Evolutionary conservation across 2,888 invertebrate species (phyloP).

Genomic region (Octodonta nipae): DNA sequence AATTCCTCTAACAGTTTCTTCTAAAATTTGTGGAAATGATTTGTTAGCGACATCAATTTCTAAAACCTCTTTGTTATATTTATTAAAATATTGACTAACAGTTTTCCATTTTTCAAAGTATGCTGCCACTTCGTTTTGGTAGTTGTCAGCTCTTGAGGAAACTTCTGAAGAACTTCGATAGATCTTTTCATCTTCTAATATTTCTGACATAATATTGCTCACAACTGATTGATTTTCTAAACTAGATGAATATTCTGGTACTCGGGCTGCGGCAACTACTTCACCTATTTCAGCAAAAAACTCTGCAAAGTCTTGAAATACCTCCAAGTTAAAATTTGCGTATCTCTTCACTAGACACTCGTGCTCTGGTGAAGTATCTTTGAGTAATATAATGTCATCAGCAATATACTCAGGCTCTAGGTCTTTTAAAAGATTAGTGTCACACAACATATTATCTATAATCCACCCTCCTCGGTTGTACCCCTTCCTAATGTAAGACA

Average conservation of each 20-base stretch:
- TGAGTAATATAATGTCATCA: conserved; percentile 42
- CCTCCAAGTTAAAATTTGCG: neutral
- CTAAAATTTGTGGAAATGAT: conserved; percentile 21
- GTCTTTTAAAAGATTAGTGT: too few species aligned
- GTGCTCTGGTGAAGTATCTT: conserved; percentile 37
- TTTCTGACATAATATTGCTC: conserved; percentile 14
- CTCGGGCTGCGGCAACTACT: conserved; percentile 22
- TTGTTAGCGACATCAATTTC: conserved; percentile 23
- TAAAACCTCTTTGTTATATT: conserved; percentile 16
- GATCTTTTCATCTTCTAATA: conserved; percentile 3
- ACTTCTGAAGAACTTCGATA: conserved; percentile 12
- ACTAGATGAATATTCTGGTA: conserved; percentile 16
- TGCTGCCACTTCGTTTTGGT: too few species aligned
- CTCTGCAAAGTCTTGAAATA: conserved; percentile 19
- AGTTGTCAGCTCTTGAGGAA: conserved; percentile 17
- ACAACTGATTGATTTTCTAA: conserved; percentile 11
- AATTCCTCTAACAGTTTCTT: conserved; percentile 24
- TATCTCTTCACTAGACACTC: conserved; percentile 22
- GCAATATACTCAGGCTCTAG: too few species aligned
- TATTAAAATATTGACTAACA: conserved; percentile 19
- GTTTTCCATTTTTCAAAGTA: too few species aligned
- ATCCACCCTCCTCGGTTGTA: too few species aligned
- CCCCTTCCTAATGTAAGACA: too few species aligned
- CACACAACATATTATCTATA: too few species aligned
- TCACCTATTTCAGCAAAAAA: conserved; percentile 25